A percentile compares a stretch with the other conserved stretches of the same genome.
Evolutionary conservation across 1,140 invertebrate species (phyloP).

Genomic region (Temnothorax curvispinosus): DNA sequence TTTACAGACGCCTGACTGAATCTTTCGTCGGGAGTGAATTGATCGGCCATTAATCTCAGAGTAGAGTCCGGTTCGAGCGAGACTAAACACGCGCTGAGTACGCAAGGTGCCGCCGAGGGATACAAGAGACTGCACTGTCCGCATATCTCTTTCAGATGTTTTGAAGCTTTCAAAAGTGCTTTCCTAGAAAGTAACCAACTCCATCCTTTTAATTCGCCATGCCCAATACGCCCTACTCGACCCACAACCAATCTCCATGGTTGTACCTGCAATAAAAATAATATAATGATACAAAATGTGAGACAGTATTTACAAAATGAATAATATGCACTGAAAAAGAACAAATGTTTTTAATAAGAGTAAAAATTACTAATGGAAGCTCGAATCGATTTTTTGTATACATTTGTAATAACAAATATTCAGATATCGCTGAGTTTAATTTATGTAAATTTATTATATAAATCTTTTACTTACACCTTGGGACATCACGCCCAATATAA

Average conservation of each 20-base stretch:
- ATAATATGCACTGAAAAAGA: background rate
- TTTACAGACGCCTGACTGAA: constrained; percentile 94
- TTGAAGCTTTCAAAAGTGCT: constrained; percentile 94
- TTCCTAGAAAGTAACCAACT: constrained; percentile 96
- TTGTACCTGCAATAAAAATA: constrained; percentile 83
- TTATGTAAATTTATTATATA: background rate
- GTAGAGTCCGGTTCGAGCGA: constrained; percentile 98
- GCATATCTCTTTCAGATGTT: constrained; percentile 96
- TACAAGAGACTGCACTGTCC: constrained; percentile 94
- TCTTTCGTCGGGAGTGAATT: constrained; percentile 96
- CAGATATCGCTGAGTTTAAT: background rate
- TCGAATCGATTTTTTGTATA: background rate
- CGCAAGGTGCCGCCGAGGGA: constrained; percentile 93
- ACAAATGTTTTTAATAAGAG: background rate
- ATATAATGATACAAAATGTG: background rate
- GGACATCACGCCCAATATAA: constrained; percentile 97
- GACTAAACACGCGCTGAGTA: constrained; percentile 98
- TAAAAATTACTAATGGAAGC: background rate
- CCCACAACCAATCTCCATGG: constrained; percentile 99
- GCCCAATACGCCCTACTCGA: constrained; percentile 97
- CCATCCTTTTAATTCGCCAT: constrained; percentile 99
- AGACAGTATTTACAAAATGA: background rate
- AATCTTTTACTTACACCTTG: constrained; percentile 88
- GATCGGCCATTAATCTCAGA: constrained; percentile 97
- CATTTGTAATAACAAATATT: background rate